Percentiles rank a stretch among this genome's conserved stretches.
Conservation (phyloP, 2,797 vertebrate genomes). For the Petrocephalus schoutedeni region DNA sequence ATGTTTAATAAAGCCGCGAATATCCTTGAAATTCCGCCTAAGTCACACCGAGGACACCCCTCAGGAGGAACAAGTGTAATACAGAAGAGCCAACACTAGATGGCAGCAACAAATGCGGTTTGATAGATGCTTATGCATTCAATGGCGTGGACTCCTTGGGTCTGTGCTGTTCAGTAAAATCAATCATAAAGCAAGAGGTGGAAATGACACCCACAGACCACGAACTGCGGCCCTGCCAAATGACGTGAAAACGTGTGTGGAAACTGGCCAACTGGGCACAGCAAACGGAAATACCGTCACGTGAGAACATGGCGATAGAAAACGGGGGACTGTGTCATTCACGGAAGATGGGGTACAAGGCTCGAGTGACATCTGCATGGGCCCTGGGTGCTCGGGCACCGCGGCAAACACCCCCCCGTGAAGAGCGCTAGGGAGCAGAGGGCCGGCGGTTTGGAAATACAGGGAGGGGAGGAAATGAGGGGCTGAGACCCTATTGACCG, state of each 20-base stretch:
- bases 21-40: conserved; percentile 25
- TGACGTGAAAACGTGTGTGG: conserved; percentile 33
- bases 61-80: conserved; percentile 29
- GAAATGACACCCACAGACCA: conserved; percentile 52
- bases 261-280: not conserved
- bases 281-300: not conserved
- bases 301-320: not conserved
- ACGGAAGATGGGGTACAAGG: not conserved
- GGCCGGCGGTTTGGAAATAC: conserved; percentile 6
- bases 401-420: not conserved
- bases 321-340: not conserved
- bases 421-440: not conserved
- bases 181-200: conserved; percentile 61
- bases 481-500: conserved; percentile 25
- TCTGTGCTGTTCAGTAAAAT: conserved; percentile 65
- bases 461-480: conserved; percentile 16
- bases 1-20: conserved; percentile 30
- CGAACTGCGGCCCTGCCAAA: conserved; percentile 49
- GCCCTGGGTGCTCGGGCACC: conserved; percentile 11
- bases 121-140: conserved; percentile 37
- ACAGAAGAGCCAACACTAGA: conserved; percentile 49
- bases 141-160: conserved; percentile 58
- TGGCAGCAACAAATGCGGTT: conserved; percentile 55
- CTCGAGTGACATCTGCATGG: not conserved
- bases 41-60: conserved; percentile 25